Conservation (phyloP, 2,888 invertebrate genomes). For the Coenonympha arcania region DNA sequence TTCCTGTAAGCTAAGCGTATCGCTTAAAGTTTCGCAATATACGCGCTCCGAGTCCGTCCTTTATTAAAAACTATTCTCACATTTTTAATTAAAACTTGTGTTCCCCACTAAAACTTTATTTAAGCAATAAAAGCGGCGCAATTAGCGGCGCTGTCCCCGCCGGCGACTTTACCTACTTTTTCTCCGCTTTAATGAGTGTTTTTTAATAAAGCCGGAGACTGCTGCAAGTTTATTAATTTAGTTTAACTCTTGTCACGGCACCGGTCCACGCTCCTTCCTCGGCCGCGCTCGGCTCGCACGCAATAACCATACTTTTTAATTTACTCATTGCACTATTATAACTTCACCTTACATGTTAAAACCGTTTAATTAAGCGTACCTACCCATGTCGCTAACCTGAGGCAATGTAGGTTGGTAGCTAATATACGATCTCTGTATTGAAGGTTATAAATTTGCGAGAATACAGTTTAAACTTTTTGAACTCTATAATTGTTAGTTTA, state of each 20-base stretch:
- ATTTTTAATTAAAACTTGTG: constrained; percentile 76
- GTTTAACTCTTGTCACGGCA: constrained; percentile 69
- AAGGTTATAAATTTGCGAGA: neutral
- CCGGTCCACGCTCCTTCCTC: constrained; percentile 36
- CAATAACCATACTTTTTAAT: constrained; percentile 53
- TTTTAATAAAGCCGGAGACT: constrained; percentile 71
- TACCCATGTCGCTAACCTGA: no score
- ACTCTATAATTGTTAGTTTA: neutral
- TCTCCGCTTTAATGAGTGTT: constrained; percentile 73
- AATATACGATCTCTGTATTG: neutral
- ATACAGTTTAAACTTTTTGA: neutral
- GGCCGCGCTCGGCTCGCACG: constrained; percentile 36
- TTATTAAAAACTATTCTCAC: constrained; percentile 75
- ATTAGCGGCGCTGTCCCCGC: constrained; percentile 73
- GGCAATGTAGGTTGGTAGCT: no score
- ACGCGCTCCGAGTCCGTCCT: constrained; percentile 68
- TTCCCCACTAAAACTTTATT: constrained; percentile 74
- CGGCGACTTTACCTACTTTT: constrained; percentile 74
- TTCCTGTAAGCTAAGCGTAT: constrained; percentile 70
- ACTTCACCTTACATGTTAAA: constrained; percentile 28
- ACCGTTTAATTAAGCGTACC: constrained; percentile 28
- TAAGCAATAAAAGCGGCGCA: constrained; percentile 74
- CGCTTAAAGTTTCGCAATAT: constrained; percentile 74
- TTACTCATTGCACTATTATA: constrained; percentile 38
- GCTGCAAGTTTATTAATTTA: constrained; percentile 74